These are phyloP conservation scores for Dynastes hyllus DNA, from an alignment of 2,888 invertebrate species.

Conservation along the genomic window DNA sequence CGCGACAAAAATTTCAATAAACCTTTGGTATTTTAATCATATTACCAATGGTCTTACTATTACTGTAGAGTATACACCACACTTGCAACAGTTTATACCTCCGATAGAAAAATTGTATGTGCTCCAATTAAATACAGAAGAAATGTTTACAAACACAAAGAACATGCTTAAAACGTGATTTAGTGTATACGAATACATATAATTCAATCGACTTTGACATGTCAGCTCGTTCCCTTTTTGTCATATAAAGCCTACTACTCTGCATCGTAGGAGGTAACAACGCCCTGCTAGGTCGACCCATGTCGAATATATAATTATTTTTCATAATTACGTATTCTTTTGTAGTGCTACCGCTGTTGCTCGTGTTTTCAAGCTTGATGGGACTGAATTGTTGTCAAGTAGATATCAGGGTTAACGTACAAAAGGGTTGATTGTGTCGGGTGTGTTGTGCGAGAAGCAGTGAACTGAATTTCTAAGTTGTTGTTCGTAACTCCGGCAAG, in stretches of 20 bases:
- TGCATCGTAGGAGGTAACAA: not conserved
- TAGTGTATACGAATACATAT: conserved; percentile 3
- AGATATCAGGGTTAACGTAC: not conserved
- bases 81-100: too few relatives aligned
- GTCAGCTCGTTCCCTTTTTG: not conserved
- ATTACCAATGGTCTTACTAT: too few relatives aligned
- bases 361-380: not conserved
- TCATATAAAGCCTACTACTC: not conserved
- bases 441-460: not conserved
- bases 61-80: too few relatives aligned
- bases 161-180: not conserved
- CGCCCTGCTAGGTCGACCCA: not conserved
- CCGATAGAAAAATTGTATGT: too few relatives aligned
- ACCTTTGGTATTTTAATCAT: too few relatives aligned
- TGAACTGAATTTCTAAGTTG: not conserved
- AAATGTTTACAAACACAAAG: too few relatives aligned
- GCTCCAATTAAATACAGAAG: too few relatives aligned
- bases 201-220: conserved; percentile 19
- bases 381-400: conserved; percentile 9
- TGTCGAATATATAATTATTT: conserved; percentile 21
- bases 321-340: conserved; percentile 23
- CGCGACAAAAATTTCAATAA: too few relatives aligned
- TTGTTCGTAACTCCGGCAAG: too few relatives aligned
- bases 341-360: not conserved
- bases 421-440: conserved; percentile 6